Base-by-base conservation (phyloP, 2,797 vertebrate genomes). In the Sternarchorhynchus goeldii region DNA sequence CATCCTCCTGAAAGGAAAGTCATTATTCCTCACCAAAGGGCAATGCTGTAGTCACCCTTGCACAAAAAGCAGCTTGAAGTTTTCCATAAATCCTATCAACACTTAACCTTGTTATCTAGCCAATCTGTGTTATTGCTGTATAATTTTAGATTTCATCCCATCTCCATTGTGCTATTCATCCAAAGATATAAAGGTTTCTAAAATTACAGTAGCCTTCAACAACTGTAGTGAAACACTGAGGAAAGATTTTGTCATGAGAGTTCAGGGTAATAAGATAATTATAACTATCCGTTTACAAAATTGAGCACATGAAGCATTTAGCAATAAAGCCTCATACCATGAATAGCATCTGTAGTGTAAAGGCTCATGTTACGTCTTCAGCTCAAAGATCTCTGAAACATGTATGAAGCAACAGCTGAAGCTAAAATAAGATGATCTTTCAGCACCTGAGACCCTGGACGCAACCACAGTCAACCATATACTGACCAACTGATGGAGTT, bases 81-180 rank as follows among this genome's bases (percentile, higher is more conserved):
- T 80, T 83, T 89, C 86, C 88, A 83, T 82, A 93, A 93, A 94
- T 94, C 92, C 92, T 90, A 92, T 94, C 91, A 93, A 87, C 87
- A 81, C 86, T 89, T 93, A 94, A 94, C 92, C 91, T 93, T 91
- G 92, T 94, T 94, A 94, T 87, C 83, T 25, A 88, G 84, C 88
- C 93, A 92, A 93, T 94, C 90, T 93, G 89, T 92, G 92, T 92
- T 94, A 93, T 93, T 93, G 92, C 91, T 88, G 91, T 91, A 92
- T 93, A 93, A 92, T 94, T 92, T 89, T 87, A 92, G 90, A 92
- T 90, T 91, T 89, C 85, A 83, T 87, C 84, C 90, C 90, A 88
- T 91, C 91, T 89, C 90, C 90, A 88, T 86, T 81, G 80, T 91
- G 90, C 89, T 91, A 92, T 91, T 81, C 88, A 76, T 91, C 88